phyloP scores from a whole-genome alignment of 1,140 invertebrate species.

The Papilio polyxenes region DNA sequence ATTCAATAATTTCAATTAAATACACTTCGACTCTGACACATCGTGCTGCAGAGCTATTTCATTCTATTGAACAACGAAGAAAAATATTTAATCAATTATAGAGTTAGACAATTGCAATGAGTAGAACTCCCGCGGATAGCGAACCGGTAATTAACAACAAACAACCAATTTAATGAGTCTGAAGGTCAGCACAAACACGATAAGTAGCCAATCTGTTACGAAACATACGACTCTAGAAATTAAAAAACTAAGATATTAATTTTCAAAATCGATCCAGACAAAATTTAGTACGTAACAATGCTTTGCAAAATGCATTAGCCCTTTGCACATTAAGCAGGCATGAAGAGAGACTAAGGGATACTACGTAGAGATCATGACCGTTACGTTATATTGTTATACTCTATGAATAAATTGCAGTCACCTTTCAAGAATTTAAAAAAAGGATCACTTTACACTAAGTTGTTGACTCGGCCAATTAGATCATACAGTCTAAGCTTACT shows the following conservation, averaged over 20 bases:
- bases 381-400: background rate
- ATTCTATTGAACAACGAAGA: constrained; percentile 6
- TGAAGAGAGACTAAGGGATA: too few relatives aligned
- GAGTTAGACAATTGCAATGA: constrained; percentile 6
- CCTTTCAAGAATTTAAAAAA: background rate
- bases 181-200: constrained; percentile 10
- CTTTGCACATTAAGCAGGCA: too few relatives aligned
- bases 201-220: background rate
- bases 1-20: background rate
- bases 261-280: too few relatives aligned
- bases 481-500: background rate
- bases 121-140: constrained; percentile 6
- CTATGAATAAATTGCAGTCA: background rate
- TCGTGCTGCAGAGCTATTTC: background rate
- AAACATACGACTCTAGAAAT: background rate
- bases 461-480: background rate
- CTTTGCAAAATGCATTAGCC: too few relatives aligned
- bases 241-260: background rate
- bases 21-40: background rate
- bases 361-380: too few relatives aligned
- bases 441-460: background rate
- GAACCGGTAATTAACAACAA: constrained; percentile 15
- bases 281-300: too few relatives aligned
- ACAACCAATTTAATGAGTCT: constrained; percentile 8
- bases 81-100: constrained; percentile 9